These are phyloP conservation scores for Euwallacea fornicatus DNA, from an alignment of 1,140 invertebrate genomes.

Conservation along the genomic window DNA sequence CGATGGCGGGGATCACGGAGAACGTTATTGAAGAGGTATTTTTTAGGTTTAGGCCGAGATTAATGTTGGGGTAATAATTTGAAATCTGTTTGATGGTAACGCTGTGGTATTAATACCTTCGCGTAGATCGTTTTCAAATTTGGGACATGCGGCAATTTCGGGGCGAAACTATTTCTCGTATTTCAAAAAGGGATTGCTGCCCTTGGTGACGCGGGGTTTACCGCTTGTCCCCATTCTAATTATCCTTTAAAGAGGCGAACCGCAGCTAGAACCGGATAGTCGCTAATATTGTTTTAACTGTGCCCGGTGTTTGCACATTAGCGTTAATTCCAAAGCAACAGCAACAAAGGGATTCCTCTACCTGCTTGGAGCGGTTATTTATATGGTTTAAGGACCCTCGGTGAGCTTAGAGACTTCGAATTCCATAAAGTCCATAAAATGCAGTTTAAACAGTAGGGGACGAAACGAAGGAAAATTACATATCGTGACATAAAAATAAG, in stretches of 20 bases:
- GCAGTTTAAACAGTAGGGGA: neutral
- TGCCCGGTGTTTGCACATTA: constrained; percentile 25
- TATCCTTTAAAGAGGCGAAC: constrained; percentile 26
- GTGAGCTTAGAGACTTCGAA: neutral
- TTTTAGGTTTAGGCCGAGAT: constrained; percentile 26
- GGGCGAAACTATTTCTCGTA: constrained; percentile 8
- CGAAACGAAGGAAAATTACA: constrained; percentile 19
- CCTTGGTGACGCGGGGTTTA: constrained; percentile 19
- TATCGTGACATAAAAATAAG: constrained; percentile 37
- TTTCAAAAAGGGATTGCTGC: constrained; percentile 11
- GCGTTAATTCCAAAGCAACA: constrained; percentile 13
- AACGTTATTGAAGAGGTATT: constrained; percentile 28
- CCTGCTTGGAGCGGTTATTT: constrained; percentile 1
- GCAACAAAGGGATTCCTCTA: constrained; percentile 12
- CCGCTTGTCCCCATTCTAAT: constrained; percentile 25
- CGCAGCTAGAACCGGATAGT: constrained; percentile 16
- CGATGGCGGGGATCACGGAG: constrained; percentile 23
- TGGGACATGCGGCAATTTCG: neutral
- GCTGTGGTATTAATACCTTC: neutral
- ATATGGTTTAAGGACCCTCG: neutral
- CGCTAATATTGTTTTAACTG: constrained; percentile 29
- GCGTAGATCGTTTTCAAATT: neutral
- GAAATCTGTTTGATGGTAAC: constrained; percentile 18
- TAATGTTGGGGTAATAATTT: constrained; percentile 27
- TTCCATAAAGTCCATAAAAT: neutral